phyloP scores from a whole-genome alignment of 2,113 vertebrate genomes.

The Zosterops lateralis region DNA sequence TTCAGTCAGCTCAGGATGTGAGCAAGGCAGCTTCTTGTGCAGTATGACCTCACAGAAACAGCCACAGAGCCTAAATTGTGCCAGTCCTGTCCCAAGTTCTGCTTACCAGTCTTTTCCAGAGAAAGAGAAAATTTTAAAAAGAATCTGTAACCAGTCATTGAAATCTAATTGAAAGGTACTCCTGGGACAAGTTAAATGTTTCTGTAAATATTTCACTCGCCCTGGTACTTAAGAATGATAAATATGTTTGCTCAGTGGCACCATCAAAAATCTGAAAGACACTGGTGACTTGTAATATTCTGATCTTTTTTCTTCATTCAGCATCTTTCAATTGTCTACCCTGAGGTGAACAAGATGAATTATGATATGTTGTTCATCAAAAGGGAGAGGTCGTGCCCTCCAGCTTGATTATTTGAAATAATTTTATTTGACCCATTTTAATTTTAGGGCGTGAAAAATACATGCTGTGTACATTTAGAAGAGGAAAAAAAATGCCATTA shows the following conservation, averaged over 20 bases:
- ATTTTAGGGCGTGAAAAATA: background rate
- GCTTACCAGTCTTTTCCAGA: background rate
- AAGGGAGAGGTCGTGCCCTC: background rate
- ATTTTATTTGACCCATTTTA: background rate
- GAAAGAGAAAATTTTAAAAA: background rate
- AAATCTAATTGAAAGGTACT: background rate
- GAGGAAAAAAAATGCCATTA: background rate
- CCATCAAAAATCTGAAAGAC: background rate
- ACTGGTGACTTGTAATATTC: background rate
- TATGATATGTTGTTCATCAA: background rate
- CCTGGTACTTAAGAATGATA: background rate
- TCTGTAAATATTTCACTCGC: background rate
- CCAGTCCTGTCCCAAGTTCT: background rate
- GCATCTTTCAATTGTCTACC: background rate
- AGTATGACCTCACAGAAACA: background rate
- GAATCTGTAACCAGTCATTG: background rate
- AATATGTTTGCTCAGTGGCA: background rate
- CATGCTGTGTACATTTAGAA: background rate
- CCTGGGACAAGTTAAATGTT: background rate
- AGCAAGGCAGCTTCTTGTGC: background rate
- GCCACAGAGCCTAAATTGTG: background rate
- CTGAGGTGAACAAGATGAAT: background rate
- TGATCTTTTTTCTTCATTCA: background rate
- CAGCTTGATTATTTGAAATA: background rate
- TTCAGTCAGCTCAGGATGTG: background rate